Conservation (phyloP, 2,888 invertebrate species). For the Gibbula magus region DNA sequence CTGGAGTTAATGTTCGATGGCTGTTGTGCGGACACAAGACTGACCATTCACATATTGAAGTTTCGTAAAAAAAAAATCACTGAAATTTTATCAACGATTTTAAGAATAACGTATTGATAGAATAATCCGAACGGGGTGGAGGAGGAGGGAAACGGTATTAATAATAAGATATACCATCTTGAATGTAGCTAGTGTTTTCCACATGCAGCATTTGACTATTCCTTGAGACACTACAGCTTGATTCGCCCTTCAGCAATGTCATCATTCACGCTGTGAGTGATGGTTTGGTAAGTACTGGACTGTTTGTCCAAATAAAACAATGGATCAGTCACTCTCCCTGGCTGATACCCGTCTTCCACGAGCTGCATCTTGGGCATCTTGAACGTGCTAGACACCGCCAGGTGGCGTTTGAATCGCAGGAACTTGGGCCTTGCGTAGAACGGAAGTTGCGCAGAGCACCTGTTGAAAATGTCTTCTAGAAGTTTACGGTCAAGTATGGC, state of each 20-base stretch:
- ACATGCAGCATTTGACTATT: too few relatives aligned
- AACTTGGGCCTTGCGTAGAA: conserved; percentile 63
- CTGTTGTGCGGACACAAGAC: too few relatives aligned
- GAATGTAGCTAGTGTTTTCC: too few relatives aligned
- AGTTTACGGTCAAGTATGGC: conserved; percentile 28
- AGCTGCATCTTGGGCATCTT: conserved; percentile 61
- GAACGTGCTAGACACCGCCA: conserved; percentile 59
- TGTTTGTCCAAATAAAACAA: conserved; percentile 50
- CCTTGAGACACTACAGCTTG: not conserved
- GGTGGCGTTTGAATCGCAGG: conserved; percentile 49
- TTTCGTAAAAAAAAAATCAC: too few relatives aligned
- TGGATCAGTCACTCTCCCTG: conserved; percentile 40
- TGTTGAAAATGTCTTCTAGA: conserved; percentile 42
- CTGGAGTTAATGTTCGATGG: too few relatives aligned
- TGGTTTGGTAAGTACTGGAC: conserved; percentile 42
- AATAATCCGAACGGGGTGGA: too few relatives aligned
- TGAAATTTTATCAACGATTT: too few relatives aligned
- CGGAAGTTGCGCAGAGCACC: conserved; percentile 53
- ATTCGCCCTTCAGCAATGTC: conserved; percentile 14
- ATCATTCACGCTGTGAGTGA: conserved; percentile 20
- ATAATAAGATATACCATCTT: too few relatives aligned
- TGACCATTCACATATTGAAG: too few relatives aligned
- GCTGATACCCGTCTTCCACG: conserved; percentile 57
- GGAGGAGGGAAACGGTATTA: too few relatives aligned
- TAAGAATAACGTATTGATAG: too few relatives aligned